Percentiles rank a stretch among this genome's conserved stretches.
Evolutionary conservation across 2,888 invertebrate species (phyloP).

Genomic region (Bruchidius siliquastri): DNA sequence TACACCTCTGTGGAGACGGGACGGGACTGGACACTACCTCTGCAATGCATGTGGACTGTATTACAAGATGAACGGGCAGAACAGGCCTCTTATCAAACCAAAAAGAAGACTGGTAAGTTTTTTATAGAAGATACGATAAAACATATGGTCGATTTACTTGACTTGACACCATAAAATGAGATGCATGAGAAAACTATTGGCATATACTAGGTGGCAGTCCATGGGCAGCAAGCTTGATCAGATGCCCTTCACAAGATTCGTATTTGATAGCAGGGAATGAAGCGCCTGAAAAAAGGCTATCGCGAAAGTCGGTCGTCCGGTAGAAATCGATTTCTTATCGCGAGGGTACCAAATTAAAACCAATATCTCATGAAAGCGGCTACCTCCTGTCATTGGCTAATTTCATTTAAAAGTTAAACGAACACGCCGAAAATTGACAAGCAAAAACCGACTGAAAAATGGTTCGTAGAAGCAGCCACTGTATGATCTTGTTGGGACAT

Average conservation of each 20-base stretch:
- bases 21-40: conserved; percentile 95
- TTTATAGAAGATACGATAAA: no score
- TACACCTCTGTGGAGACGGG: conserved; percentile 95
- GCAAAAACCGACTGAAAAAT: neutral
- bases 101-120: conserved; percentile 98
- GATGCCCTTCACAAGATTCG: neutral
- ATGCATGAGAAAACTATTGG: no score
- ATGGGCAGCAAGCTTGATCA: no score
- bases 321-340: no score
- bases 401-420: neutral
- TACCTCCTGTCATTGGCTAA: neutral
- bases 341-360: neutral
- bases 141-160: no score
- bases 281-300: neutral
- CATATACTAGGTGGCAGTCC: no score
- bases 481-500: neutral
- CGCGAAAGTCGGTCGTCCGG: neutral
- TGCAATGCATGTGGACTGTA: conserved; percentile 99
- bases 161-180: no score
- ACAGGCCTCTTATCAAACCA: conserved; percentile 97
- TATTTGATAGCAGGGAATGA: neutral
- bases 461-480: neutral
- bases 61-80: conserved; percentile 99
- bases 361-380: neutral
- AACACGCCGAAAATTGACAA: neutral